Base-by-base conservation (phyloP, 2,888 invertebrate species). In the Drosophila cyrtoloma region DNA sequence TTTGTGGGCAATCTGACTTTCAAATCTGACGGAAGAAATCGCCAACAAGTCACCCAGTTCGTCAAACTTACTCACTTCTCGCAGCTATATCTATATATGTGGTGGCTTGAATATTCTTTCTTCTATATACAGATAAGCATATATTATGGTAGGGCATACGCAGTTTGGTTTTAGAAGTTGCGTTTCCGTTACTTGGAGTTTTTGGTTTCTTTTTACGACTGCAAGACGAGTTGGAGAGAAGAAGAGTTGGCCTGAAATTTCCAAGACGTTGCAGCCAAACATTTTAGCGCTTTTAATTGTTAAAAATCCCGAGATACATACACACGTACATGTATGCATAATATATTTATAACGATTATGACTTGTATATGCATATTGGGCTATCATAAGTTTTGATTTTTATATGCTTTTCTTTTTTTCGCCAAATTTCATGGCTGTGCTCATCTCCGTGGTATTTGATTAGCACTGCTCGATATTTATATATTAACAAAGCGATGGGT, bases 211-310 rank as follows among this genome's bases (percentile, higher is more conserved):
- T 26, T 66, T 71, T 79, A 79, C 64, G 63, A 10, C 69, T 78
- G 75, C 66, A 78, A 66, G 39, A 26, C 39, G 39, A 57, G 47
- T 26, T 26, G 26, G 26, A 26, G 26, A 28, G 16, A 9, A 5
- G 12, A 59, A 37, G 9, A 64, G 55, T 14, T 68, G 69, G 66
- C 67, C 79, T 75, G 67, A 85, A 73, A 80, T 78, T 75, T 83
- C 73, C 65, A 85, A 87, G 75, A 67, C 57, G 56, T 77, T 81
- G 73, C 77, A 80, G 73, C 52, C 82, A 89, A 90, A 86, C 82
- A 83, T 90, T 87, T 86, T 84, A 86, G 87, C 82, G 75, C 82
- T 70, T 78, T 86, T 86, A 83, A 83, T 80, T 81, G 79, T 39
- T 83, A 78, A 81, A 79, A 85, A 75, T 42, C 42, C 56, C 47